Evolutionary conservation across 2,888 invertebrate genomes (phyloP).

Genomic region (Clitarchus hookeri): DNA sequence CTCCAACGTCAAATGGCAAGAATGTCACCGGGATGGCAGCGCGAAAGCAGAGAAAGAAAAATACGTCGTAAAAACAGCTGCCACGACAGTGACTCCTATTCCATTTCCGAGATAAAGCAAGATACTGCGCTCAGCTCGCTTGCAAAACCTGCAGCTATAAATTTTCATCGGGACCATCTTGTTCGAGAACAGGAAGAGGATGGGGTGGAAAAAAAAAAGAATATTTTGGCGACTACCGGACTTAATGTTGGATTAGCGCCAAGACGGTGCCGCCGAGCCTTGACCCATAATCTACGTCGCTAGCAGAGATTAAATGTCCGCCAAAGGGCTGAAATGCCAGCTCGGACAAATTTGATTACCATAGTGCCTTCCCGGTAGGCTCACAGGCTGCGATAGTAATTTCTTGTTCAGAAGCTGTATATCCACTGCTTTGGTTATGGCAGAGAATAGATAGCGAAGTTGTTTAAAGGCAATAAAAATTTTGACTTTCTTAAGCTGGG

Average conservation of each 20-base stretch:
- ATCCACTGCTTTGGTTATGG: no score
- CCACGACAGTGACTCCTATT: neutral
- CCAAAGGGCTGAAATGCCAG: neutral
- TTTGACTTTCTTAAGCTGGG: no score
- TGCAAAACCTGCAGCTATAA: neutral
- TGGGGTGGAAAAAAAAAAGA: neutral
- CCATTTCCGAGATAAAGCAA: neutral
- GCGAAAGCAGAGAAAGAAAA: no score
- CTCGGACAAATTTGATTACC: no score
- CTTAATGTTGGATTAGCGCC: slow-evolving; percentile 1
- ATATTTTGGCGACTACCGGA: slow-evolving; percentile 6
- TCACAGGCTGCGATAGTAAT: no score
- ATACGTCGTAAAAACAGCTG: neutral
- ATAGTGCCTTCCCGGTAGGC: no score
- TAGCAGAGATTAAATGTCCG: neutral
- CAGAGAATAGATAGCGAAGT: no score
- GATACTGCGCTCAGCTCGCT: neutral
- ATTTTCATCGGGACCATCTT: neutral
- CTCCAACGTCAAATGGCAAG: no score
- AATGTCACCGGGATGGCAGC: no score
- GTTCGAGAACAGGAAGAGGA: neutral
- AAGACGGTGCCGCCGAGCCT: neutral
- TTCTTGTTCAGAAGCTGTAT: no score
- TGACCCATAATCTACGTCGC: neutral
- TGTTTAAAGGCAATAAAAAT: no score